These are phyloP conservation scores for Cremastinae sp. DNA, from an alignment of 2,888 invertebrate species.

Conservation along the genomic window DNA sequence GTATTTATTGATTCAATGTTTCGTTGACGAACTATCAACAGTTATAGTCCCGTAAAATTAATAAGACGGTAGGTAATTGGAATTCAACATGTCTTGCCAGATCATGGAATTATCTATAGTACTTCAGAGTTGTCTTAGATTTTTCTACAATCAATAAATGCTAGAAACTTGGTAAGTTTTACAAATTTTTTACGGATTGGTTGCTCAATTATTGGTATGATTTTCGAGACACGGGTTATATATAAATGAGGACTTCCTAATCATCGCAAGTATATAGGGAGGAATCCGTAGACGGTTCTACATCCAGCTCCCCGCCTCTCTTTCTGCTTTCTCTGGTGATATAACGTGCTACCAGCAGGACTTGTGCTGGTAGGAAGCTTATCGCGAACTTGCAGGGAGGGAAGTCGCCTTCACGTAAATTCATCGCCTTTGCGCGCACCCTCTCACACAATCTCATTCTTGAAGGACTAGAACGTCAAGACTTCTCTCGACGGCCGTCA, in stretches of 20 bases:
- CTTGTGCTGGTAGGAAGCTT: constrained; percentile 66
- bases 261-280: constrained; percentile 18
- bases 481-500: constrained; percentile 11
- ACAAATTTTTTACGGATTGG: too few relatives aligned
- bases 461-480: constrained; percentile 54
- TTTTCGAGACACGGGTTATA: constrained; percentile 3
- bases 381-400: constrained; percentile 72
- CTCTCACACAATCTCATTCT: constrained; percentile 36
- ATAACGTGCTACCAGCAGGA: constrained; percentile 62
- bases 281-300: neutral
- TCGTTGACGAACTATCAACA: too few relatives aligned
- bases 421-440: constrained; percentile 72
- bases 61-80: too few relatives aligned
- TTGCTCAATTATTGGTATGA: too few relatives aligned
- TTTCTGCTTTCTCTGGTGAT: constrained; percentile 33
- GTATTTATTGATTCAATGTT: too few relatives aligned
- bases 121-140: too few relatives aligned
- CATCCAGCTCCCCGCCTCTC: neutral
- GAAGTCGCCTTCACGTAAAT: constrained; percentile 65
- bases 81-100: too few relatives aligned
- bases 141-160: too few relatives aligned
- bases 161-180: too few relatives aligned
- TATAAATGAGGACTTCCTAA: constrained; percentile 37
- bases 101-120: too few relatives aligned
- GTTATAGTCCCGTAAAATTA: too few relatives aligned